Conservation (phyloP, 2,888 invertebrate species). For the Mythimna impura region DNA sequence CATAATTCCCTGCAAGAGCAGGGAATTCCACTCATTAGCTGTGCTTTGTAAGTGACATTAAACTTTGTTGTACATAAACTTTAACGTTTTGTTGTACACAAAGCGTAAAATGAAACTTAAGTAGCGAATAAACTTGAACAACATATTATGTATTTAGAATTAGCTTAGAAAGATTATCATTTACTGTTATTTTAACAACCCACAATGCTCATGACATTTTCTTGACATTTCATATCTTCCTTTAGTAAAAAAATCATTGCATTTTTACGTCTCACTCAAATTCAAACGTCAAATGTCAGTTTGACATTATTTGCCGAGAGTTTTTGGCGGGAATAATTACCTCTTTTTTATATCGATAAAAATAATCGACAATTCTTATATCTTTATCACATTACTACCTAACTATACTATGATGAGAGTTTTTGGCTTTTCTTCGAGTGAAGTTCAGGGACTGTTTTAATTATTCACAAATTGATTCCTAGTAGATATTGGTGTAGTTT, state of each 20-base stretch:
- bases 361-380: not conserved
- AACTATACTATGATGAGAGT: no score
- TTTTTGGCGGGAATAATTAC: no score
- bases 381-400: not conserved
- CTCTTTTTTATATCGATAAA: not conserved
- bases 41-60: no score
- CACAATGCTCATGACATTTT: slow-evolving; percentile 7
- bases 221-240: slow-evolving; percentile 4
- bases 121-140: not conserved
- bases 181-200: not conserved
- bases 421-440: no score
- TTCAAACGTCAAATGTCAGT: slow-evolving; percentile 17
- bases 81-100: not conserved
- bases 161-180: not conserved
- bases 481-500: no score
- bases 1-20: no score
- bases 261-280: not conserved
- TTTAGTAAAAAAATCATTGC: not conserved
- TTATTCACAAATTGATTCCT: no score
- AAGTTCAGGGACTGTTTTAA: no score
- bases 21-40: no score
- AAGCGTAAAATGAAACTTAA: not conserved
- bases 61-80: no score
- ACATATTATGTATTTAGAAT: not conserved
- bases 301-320: not conserved